A percentile compares a stretch with the other conserved stretches of the same genome.
These are phyloP conservation scores for Ochotona princeps DNA, from an alignment of 2,113 vertebrate genomes.

Conservation along the genomic window DNA sequence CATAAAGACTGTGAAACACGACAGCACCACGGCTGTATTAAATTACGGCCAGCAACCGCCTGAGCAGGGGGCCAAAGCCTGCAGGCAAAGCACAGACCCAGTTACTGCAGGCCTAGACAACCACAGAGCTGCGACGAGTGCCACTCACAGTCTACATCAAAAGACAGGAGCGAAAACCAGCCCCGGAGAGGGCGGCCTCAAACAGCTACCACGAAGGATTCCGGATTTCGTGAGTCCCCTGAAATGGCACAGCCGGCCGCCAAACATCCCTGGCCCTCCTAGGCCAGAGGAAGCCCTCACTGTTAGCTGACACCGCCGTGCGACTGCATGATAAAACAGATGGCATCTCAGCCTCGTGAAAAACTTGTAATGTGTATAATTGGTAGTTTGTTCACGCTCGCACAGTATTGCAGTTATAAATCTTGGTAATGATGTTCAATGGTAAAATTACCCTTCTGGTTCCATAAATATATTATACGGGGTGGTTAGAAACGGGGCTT, in stretches of 20 bases:
- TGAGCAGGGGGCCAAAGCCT: fast-evolving
- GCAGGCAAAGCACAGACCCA: not conserved
- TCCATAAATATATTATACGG: not conserved
- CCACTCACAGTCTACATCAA: not conserved
- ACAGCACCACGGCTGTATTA: not conserved
- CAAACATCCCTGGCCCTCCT: not conserved
- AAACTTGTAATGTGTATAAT: not conserved
- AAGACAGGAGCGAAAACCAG: not conserved
- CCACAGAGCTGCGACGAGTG: not conserved
- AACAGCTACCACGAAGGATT: not conserved
- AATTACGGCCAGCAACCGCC: not conserved
- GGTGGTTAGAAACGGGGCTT: not conserved
- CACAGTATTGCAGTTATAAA: not conserved
- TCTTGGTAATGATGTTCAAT: not conserved
- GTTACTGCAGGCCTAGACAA: not conserved
- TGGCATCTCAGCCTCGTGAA: not conserved
- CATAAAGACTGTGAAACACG: not conserved
- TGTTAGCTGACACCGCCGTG: not conserved
- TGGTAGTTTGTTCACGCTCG: not conserved
- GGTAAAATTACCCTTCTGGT: not conserved
- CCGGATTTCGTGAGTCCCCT: not conserved
- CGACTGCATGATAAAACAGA: slow-evolving; percentile 10
- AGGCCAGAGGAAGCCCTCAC: not conserved
- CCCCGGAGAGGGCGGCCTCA: no score
- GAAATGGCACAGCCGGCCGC: not conserved